Conservation (phyloP, 2,888 invertebrate genomes). For the Hoplodrina ambigua region DNA sequence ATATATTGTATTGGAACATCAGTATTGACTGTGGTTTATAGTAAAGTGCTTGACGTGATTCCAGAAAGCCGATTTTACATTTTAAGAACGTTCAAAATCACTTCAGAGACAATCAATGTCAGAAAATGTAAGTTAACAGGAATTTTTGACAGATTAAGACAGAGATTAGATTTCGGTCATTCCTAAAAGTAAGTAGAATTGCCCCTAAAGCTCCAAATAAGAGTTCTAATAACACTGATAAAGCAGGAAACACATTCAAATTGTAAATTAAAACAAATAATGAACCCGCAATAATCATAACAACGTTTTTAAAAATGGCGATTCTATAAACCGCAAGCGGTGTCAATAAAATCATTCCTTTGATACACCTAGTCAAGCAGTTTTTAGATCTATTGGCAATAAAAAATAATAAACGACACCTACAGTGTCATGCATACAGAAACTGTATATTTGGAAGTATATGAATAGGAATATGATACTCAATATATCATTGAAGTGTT, state of each 20-base stretch:
- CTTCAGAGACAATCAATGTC: too few species aligned
- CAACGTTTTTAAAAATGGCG: slow-evolving; percentile 13
- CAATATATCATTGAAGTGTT: slow-evolving; percentile 53
- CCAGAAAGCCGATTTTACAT: too few species aligned
- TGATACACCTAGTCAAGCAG: slow-evolving; percentile 15
- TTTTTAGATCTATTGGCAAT: slow-evolving; percentile 32
- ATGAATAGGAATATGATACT: slow-evolving; percentile 43
- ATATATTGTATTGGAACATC: background rate
- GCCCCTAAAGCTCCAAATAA: background rate
- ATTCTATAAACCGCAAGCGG: slow-evolving; percentile 20
- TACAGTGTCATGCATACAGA: slow-evolving; percentile 29
- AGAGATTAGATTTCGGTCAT: too few species aligned
- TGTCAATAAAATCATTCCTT: slow-evolving; percentile 28
- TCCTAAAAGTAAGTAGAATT: too few species aligned
- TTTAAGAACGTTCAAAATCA: too few species aligned
- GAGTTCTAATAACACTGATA: background rate
- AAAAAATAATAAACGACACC: slow-evolving; percentile 41
- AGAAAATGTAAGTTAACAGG: too few species aligned
- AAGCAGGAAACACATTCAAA: background rate
- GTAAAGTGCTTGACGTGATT: too few species aligned
- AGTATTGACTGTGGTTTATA: too few species aligned
- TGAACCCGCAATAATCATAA: background rate
- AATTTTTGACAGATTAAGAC: too few species aligned
- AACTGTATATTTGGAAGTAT: slow-evolving; percentile 38
- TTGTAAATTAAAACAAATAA: background rate